Evolutionary conservation across 2,888 invertebrate genomes (phyloP).

Genomic region (Laspeyria flexula): DNA sequence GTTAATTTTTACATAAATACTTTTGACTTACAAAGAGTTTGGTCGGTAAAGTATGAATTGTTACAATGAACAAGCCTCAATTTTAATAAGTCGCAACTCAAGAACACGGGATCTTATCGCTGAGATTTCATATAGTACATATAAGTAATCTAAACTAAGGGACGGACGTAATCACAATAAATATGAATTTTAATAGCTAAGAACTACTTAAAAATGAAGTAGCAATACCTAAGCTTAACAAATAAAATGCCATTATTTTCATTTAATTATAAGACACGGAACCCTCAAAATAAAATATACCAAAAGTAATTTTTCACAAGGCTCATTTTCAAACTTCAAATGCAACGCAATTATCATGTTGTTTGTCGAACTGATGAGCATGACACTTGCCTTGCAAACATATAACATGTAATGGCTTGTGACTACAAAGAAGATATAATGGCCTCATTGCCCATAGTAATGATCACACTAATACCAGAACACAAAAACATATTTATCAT

Average conservation of each 20-base stretch:
- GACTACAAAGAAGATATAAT: neutral
- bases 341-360: neutral
- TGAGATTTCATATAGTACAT: neutral
- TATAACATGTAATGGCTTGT: too few relatives aligned
- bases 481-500: neutral
- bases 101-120: neutral
- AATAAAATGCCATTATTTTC: neutral
- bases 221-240: neutral
- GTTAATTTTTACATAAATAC: too few relatives aligned
- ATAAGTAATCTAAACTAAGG: neutral
- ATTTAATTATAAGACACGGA: neutral
- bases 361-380: neutral
- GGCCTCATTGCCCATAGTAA: neutral
- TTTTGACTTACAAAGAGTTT: too few relatives aligned
- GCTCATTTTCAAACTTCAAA: neutral
- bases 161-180: neutral
- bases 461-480: constrained; percentile 8
- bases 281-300: constrained; percentile 9
- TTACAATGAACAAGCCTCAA: neutral
- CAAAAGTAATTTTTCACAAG: neutral
- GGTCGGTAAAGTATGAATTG: too few relatives aligned
- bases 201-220: neutral
- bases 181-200: neutral
- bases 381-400: too few relatives aligned
- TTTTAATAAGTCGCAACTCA: neutral